A percentile compares a stretch with the other conserved stretches of the same genome.
phyloP scores from a whole-genome alignment of 1,140 invertebrate genomes.

The Apolygus lucorum region DNA sequence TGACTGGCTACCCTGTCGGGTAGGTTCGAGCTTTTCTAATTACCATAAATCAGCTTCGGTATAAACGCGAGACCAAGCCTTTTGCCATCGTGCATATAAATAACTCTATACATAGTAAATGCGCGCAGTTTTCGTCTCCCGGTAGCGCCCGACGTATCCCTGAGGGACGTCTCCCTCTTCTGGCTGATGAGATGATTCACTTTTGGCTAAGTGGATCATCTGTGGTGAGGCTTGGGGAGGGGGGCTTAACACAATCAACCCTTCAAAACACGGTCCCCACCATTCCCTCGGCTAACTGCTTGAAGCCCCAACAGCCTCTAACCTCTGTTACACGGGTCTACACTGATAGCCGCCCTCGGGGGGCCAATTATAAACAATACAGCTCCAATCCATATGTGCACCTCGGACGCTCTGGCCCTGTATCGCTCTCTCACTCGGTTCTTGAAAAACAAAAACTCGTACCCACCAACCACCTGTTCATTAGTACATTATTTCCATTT shows the following conservation, averaged over 20 bases:
- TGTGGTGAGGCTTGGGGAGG: background rate
- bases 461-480: no score
- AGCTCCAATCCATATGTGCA: background rate
- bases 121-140: background rate
- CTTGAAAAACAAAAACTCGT: no score
- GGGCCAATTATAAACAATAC: slow-evolving; percentile 16
- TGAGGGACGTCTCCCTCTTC: background rate
- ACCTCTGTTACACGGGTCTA: slow-evolving; percentile 3
- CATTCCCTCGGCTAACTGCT: slow-evolving; percentile 2
- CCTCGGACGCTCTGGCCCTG: background rate
- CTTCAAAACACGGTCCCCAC: background rate
- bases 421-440: no score
- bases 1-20: background rate
- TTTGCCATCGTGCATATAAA: background rate
- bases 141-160: background rate
- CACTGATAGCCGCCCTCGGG: slow-evolving; percentile 8
- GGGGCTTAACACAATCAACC: slow-evolving; percentile 1
- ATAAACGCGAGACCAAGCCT: background rate
- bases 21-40: background rate
- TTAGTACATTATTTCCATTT: no score
- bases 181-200: slow-evolving; percentile 8
- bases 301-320: slow-evolving; percentile 6
- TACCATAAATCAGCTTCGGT: slow-evolving; percentile 7
- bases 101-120: slow-evolving; percentile 11
- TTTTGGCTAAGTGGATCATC: slow-evolving; percentile 13